Evolutionary conservation across 2,888 invertebrate species (phyloP).

Genomic region (Dolichopus griseipennis): DNA sequence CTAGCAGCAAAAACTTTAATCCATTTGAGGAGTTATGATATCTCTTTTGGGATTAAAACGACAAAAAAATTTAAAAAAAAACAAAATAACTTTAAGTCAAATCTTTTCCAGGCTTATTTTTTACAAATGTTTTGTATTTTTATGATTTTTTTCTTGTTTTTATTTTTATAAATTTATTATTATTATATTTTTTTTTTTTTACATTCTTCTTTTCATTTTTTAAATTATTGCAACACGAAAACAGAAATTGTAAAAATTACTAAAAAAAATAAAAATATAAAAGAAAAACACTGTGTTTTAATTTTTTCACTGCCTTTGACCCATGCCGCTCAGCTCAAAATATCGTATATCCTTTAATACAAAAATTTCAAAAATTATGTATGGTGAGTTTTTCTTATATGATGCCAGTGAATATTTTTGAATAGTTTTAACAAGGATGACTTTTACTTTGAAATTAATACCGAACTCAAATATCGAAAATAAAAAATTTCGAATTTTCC

Average conservation of each 20-base stretch:
- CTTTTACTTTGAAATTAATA: too few species aligned
- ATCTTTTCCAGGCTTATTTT: conserved; percentile 1
- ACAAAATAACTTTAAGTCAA: neutral
- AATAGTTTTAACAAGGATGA: neutral
- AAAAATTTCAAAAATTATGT: neutral
- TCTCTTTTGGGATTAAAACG: neutral
- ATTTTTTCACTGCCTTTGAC: conserved; percentile 6
- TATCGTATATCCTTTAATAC: neutral
- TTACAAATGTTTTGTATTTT: neutral
- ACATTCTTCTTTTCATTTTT: neutral
- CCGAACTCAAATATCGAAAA: too few species aligned
- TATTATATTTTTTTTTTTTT: neutral
- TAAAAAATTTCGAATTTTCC: too few species aligned
- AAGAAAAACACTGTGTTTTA: neutral
- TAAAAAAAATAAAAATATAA: too few species aligned
- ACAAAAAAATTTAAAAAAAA: neutral
- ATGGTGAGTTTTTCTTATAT: neutral
- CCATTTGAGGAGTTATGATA: conserved; percentile 6
- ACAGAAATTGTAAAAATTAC: neutral
- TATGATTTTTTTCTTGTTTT: neutral
- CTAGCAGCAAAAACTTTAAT: conserved; percentile 1
- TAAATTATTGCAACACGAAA: conserved; percentile 6
- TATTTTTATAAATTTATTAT: conserved; percentile 5
- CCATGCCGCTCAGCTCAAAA: neutral
- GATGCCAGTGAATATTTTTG: neutral